phyloP scores from a whole-genome alignment of 2,797 vertebrate genomes.

The Coregonus sp. region DNA sequence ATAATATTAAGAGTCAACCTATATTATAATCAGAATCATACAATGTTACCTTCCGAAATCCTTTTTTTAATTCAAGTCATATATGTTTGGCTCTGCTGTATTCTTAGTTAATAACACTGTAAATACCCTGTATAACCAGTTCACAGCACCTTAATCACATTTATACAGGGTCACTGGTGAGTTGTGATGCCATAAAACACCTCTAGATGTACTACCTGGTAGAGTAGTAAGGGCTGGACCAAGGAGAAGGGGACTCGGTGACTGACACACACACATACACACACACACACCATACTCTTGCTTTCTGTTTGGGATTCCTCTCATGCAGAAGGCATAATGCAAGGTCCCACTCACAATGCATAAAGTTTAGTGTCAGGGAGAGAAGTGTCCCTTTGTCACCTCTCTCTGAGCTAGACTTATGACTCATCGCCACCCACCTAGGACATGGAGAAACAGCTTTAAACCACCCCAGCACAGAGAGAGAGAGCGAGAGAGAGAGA shows the following conservation, averaged over 20 bases:
- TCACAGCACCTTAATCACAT: neutral
- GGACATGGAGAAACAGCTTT: neutral
- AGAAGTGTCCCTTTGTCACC: neutral
- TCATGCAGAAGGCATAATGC: neutral
- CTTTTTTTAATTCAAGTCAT: neutral
- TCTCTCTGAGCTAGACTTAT: neutral
- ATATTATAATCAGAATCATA: neutral
- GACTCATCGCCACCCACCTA: neutral
- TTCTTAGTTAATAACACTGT: neutral
- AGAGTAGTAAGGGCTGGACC: neutral
- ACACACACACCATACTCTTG: neutral
- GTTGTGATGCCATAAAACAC: neutral
- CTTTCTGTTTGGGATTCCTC: neutral
- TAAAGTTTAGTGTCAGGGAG: neutral
- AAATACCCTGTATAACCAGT: neutral
- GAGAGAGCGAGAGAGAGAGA: neutral
- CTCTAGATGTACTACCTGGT: neutral
- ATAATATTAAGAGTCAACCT: neutral
- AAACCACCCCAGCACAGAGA: neutral
- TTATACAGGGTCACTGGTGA: neutral
- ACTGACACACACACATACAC: neutral
- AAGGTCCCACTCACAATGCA: constrained; percentile 3
- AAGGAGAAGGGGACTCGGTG: neutral
- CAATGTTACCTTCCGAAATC: neutral
- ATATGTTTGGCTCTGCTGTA: neutral